Conservation (phyloP, 2,797 vertebrate species). For the Rhyacichthys aspro region DNA sequence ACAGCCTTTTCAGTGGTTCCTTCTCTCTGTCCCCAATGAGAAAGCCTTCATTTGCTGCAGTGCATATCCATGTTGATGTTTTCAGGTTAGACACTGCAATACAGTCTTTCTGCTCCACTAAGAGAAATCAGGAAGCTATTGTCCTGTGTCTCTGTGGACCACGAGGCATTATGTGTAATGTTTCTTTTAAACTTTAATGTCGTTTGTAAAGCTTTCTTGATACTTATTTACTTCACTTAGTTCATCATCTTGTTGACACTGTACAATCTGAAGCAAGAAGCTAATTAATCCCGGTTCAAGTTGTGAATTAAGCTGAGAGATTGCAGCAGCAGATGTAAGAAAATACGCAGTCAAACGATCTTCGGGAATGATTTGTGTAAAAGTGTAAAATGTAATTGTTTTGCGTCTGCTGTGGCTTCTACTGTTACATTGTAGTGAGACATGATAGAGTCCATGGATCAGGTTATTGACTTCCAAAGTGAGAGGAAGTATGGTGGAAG, state of each 20-base stretch:
- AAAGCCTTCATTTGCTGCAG: not conserved
- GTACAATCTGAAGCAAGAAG: too few relatives aligned
- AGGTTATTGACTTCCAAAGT: conserved; percentile 19
- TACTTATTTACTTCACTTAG: too few relatives aligned
- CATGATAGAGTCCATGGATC: conserved; percentile 27
- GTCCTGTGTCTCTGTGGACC: too few relatives aligned
- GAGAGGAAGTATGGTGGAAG: conserved; percentile 36
- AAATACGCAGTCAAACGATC: not conserved
- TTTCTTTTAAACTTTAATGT: too few relatives aligned
- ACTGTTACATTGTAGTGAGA: not conserved
- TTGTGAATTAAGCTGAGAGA: too few relatives aligned
- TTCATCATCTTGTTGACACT: too few relatives aligned
- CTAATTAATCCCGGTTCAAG: too few relatives aligned
- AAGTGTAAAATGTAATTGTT: not conserved
- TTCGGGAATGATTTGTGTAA: not conserved
- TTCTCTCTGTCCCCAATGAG: conserved; percentile 15
- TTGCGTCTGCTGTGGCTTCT: conserved; percentile 6
- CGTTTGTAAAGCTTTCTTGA: too few relatives aligned
- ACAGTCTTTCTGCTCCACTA: conserved; percentile 16
- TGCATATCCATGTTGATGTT: conserved; percentile 31
- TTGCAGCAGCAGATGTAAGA: too few relatives aligned
- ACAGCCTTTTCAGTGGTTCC: not conserved
- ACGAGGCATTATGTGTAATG: too few relatives aligned
- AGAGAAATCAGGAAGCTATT: too few relatives aligned
- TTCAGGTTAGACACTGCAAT: conserved; percentile 31